Evolutionary conservation across 2,113 vertebrate species (phyloP).

Genomic region (Collichthys lucidus): DNA sequence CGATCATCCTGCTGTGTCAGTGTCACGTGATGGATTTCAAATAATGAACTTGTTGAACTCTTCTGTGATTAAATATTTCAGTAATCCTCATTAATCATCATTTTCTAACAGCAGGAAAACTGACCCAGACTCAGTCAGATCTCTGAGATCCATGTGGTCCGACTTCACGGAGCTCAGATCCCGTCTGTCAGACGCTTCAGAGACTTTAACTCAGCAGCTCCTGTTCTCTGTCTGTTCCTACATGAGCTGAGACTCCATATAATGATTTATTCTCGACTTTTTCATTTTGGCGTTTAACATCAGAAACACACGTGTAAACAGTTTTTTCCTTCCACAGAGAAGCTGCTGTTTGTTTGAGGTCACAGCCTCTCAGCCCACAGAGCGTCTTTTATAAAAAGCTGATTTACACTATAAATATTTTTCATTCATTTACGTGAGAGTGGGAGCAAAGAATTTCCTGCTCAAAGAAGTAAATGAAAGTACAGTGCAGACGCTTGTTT

Average conservation of each 20-base stretch:
- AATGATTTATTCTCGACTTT: not conserved
- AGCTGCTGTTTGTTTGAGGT: not conserved
- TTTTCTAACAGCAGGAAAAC: not conserved
- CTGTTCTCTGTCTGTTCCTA: not conserved
- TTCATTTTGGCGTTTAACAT: not conserved
- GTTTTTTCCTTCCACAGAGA: not conserved
- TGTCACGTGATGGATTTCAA: no score
- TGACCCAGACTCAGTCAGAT: not conserved
- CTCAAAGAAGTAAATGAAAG: not conserved
- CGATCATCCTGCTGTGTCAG: no score
- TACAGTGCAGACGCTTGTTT: not conserved
- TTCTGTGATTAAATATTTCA: not conserved
- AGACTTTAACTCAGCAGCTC: not conserved
- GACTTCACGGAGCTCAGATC: not conserved
- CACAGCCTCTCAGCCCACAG: not conserved
- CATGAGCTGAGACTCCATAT: not conserved
- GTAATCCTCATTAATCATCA: not conserved
- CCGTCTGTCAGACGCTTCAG: not conserved
- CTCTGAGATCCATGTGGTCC: not conserved
- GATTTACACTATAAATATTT: constrained; percentile 16
- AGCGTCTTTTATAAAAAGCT: not conserved
- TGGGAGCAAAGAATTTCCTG: constrained; percentile 12
- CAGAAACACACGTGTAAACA: not conserved
- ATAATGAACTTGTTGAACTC: not conserved
- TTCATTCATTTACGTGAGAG: not conserved